Base-by-base conservation (phyloP, 2,888 invertebrate genomes). In the Eilema depressum region DNA sequence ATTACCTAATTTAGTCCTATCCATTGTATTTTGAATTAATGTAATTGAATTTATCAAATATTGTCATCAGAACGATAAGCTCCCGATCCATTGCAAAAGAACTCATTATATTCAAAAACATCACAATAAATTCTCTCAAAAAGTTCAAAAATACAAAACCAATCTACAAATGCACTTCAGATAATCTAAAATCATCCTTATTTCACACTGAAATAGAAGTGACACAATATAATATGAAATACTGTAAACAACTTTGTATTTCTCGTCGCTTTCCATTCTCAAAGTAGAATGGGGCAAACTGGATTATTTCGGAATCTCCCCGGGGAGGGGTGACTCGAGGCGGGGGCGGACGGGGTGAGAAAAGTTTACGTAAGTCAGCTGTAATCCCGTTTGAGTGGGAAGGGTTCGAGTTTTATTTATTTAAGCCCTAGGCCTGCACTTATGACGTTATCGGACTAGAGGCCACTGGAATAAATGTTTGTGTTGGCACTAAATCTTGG, bases 271-370 rank as follows among this genome's bases (percentile, higher is more conserved):
- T 89, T 86, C 84, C 86, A 86, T 90, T 90, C 85, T 81, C 79
- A 81, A 82, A 88, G 90, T 87, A 87, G 89, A 88, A 85, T 84
- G 86, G 87, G 85, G 79, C 72, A 82, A 94, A 94, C 89, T 91
- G 93, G 92, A 94, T 94, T 94, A 94, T 90, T 86, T 86, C 88
- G 87, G 77, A 78, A 71, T 63, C 82, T 88, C 93, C 88, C 91
- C 60, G 73, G 84, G 81, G 85, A 80, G 74, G 75, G 63, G 63
- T 47, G 68, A 17, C 28, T n/a, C 30, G 12, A 62, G 33, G 11
- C 25, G 64, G 30, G 53, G 68, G 56, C 41, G 73, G 76, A 80
- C 78, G 70, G 75, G 78, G 77, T 73, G 79, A 80, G 85, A 78
- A 86, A 88, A 89, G 90, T 90, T 90, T 89, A 81, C 88, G 83